These are phyloP conservation scores for Phalloptychus januarius DNA, from an alignment of 2,797 vertebrate genomes.

Conservation along the genomic window DNA sequence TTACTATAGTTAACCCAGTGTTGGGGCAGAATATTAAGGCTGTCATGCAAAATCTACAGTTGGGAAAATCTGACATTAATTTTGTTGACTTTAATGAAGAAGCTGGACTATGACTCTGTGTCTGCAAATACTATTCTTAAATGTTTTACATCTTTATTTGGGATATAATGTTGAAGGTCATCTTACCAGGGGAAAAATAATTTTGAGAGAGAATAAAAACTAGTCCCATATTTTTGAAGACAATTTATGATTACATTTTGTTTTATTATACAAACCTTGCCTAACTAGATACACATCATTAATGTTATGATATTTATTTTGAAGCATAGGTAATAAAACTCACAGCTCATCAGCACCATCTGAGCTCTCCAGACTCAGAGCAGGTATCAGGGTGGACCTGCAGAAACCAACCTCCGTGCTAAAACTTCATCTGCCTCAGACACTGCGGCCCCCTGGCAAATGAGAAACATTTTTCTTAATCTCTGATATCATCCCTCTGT, in stretches of 20 bases:
- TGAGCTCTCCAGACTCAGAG: not conserved
- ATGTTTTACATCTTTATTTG: not conserved
- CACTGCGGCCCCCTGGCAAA: slow-evolving; percentile 6
- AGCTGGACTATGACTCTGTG: not conserved
- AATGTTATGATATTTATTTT: too few relatives aligned
- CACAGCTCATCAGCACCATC: not conserved
- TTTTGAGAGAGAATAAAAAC: not conserved
- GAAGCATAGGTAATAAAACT: not conserved
- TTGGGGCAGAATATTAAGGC: too few relatives aligned
- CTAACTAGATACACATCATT: not conserved
- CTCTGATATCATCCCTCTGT: not conserved
- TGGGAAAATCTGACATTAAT: not conserved
- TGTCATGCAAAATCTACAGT: not conserved
- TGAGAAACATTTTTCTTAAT: not conserved
- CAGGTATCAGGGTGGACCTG: not conserved
- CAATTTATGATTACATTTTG: not conserved
- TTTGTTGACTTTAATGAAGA: not conserved
- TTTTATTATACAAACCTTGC: not conserved
- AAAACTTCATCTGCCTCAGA: slow-evolving; percentile 11
- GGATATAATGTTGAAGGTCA: not conserved
- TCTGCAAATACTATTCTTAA: not conserved
- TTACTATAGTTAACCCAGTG: too few relatives aligned
- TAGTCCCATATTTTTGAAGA: not conserved
- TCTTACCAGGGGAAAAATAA: not conserved
- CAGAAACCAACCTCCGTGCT: slow-evolving; percentile 4